Evolutionary conservation across 2,797 vertebrate genomes (phyloP), one percentile per base, ranked within the genome.

Genomic region (Anabas testudineus): DNA sequence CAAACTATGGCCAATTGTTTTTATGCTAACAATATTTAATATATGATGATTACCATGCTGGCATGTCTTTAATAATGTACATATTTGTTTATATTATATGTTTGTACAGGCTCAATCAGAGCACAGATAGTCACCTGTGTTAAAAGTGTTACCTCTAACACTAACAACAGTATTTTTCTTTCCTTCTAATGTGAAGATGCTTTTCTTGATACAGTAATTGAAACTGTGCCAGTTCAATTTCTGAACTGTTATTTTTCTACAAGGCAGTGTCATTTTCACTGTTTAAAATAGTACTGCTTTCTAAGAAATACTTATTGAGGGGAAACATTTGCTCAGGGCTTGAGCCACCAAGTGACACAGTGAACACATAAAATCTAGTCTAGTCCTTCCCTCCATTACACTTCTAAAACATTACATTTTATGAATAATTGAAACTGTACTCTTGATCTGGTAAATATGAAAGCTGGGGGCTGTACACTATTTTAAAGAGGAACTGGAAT

Each of bases 11-110:
- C 39, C 69, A 60, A 81, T 73, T 78, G 74, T 82, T 82, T 82
- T 82, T 59, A 80, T 39, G 59, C 59, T 59, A 67, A 83, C 76
- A 67, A 84, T 85, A 66, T 82, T 74, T 59, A 67, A 81, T 71
- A 69, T 46, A 24, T n/a, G n/a, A 61, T 55, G 59, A 81, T 78
- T 43, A 75, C 26, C 45, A 59, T 45, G 49, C 57, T 45, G 48
- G 46, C 58, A 41, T 16, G 21, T 43, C 41, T 69, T 79, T 43
- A 57, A 72, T 78, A 58, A 65, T 56, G 52, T 46, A 70, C 37
- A 43, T 39, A 41, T 69, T 71, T 69, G 32, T 30, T 48, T 41
- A 59, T 63, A 0, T 4, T 36, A 4, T 8, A 41, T 30, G 58
- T 54, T 51, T 45, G 48, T 67, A 22, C 2, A 37, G 18, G 41